These are phyloP conservation scores for Amphibalanus amphitrite DNA, from an alignment of 1,140 invertebrate genomes.

Conservation along the genomic window DNA sequence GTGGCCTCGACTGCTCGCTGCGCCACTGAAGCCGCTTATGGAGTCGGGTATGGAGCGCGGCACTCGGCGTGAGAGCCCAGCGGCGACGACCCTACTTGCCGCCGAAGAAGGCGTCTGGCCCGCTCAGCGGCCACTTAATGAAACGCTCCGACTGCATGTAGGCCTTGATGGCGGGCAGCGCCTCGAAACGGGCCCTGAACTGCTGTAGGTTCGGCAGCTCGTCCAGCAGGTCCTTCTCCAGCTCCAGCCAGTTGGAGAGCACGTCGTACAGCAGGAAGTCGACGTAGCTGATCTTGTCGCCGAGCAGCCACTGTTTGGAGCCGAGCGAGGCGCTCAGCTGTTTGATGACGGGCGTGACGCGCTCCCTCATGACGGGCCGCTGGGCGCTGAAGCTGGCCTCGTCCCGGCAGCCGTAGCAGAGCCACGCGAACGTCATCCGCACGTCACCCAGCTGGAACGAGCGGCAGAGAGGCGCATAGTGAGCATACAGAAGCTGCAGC, in stretches of 20 bases:
- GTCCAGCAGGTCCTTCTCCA: conserved; percentile 26
- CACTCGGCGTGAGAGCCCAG: too few species aligned
- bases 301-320: conserved; percentile 26
- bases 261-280: conserved; percentile 34
- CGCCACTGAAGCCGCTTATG: too few species aligned
- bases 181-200: conserved; percentile 24
- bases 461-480: too few species aligned
- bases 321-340: conserved; percentile 27
- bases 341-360: too few species aligned
- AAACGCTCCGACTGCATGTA: conserved; percentile 25
- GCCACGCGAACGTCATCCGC: conserved; percentile 22
- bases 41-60: too few species aligned
- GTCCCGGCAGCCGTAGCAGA: conserved; percentile 30
- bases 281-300: conserved; percentile 29
- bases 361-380: too few species aligned
- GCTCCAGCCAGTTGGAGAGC: conserved; percentile 25
- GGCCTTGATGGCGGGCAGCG: conserved; percentile 22
- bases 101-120: too few species aligned
- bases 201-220: conserved; percentile 25
- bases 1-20: too few species aligned
- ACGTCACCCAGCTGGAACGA: too few species aligned
- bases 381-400: too few species aligned
- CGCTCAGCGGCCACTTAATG: conserved; percentile 24
- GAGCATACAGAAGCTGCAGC: too few species aligned
- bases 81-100: too few species aligned